Evolutionary conservation across 1,140 invertebrate genomes (phyloP), one percentile per base, ranked within the genome.

Genomic region (Drosophila auraria): DNA sequence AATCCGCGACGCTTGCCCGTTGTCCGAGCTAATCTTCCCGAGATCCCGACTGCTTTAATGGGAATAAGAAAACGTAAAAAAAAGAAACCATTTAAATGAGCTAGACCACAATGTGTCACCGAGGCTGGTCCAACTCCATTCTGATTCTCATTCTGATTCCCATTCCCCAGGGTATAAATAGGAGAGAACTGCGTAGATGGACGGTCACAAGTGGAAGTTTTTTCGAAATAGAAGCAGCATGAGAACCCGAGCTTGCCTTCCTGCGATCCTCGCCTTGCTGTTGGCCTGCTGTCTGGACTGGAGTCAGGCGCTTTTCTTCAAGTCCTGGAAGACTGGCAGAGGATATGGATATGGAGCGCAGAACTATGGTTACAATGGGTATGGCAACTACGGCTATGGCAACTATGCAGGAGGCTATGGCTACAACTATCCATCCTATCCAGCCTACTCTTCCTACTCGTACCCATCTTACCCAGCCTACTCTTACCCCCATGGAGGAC

Each of bases 61-160:
- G 68, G 73, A 38, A 36, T 57, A 72, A 56, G 30, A 72, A 71
- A 54, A 50, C 75, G 49, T 65, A 54, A 44, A 45, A 58, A 58
- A 79, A 81, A 68, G 59, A 86, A 87, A 72, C 69, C 63, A 87
- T 84, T 83, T 57, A 62, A 45, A 51, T 36, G 20, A 38, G 68
- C 70, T 74, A 74, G 74, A 82, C 58, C 64, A 53, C 47, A 84
- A 84, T 87, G 86, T 90, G 84, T 87, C 84, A 87, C 83, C 72
- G 25, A 20, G 15, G 38, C 27, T 25, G 25, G 30, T 62, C 50
- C 64, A 56, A 42, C 42, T 57, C 27, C 44, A 45, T 42, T 42
- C 49, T n/a, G 27, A 25, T 12, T 38, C 49, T 23, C 44, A 45
- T 42, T 42, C 49, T 17, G 27, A 25, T 12, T 47, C 49, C 33